Evolutionary conservation across 2,113 vertebrate species (phyloP), one percentile per base, ranked within the genome.

Genomic region (Myiopsitta monachus): DNA sequence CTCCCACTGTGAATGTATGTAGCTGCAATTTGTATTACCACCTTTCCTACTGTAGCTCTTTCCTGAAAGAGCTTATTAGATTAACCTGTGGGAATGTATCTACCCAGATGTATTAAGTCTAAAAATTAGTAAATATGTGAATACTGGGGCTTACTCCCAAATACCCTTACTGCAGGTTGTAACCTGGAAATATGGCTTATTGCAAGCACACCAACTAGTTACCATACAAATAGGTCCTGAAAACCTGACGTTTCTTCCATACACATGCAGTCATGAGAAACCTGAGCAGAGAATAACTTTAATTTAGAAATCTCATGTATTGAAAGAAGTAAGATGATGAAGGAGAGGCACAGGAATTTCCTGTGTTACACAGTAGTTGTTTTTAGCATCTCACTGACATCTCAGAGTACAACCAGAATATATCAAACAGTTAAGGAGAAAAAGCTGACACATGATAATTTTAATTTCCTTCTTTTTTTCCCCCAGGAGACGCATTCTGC

Each of bases 401-500:
- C 63, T 90, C 23, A 1, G 38, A 72, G 41, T 93, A 76, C 19
- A 79, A 70, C 36, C 63, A 74, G 43, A 61, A 72, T 46, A 26
- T 64, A 15, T 66, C 22, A 55, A 78, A 63, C 30, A 26, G 54
- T 55, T 63, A 27, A 66, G 36, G 33, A 83, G 55, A 12, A 63
- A 68, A 82, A 91, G 43, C 8, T 26, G 33, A n/a, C 22, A 41
- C 43, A 59, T 49, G 17, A 85, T 59, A 26, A 57, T 33, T 46
- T 89, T 93, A 61, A 52, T 97, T 28, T 30, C n/a, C 39, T 75
- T 81, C 73, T 38, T 57, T 30, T 74, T 95, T 61, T 86, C 3
- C 8, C 8, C 30, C 97, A 99, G 99, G 91, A 98, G 99, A 96
- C 99, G 99, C 90, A 96, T 99, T 93, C 97, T 99, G 7, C 98